Percentiles rank a stretch among this genome's conserved stretches.
Conservation (phyloP, 2,888 invertebrate genomes). For the Leptopilina drosophilae region DNA sequence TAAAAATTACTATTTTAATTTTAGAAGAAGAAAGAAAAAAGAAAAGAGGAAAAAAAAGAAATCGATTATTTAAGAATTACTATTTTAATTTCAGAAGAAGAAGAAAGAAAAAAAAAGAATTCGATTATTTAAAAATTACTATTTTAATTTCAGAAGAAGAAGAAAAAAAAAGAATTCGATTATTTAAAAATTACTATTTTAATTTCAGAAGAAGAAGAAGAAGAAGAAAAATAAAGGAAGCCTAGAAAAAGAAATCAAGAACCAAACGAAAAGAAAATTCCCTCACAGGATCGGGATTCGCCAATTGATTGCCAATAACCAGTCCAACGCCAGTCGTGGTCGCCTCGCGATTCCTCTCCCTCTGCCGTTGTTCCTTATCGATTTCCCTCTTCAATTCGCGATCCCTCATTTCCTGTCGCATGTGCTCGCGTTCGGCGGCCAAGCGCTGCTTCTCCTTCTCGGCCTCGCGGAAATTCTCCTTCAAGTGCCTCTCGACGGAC, state of each 20-base stretch:
- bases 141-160: too few species aligned
- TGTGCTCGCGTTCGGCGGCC: slow-evolving; percentile 72
- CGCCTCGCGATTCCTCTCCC: slow-evolving; percentile 67
- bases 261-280: not conserved
- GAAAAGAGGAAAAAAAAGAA: too few species aligned
- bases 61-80: too few species aligned
- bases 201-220: too few species aligned
- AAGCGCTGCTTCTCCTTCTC: slow-evolving; percentile 73
- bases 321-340: slow-evolving; percentile 77
- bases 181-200: too few species aligned
- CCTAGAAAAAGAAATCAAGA: slow-evolving; percentile 12
- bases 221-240: slow-evolving; percentile 1
- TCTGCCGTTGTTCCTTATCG: slow-evolving; percentile 71
- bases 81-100: too few species aligned
- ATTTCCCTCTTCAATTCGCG: slow-evolving; percentile 74
- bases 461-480: slow-evolving; percentile 65
- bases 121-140: too few species aligned
- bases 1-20: too few species aligned
- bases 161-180: too few species aligned
- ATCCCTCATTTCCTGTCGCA: slow-evolving; percentile 70
- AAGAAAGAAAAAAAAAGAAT: too few species aligned
- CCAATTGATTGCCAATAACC: slow-evolving; percentile 83
- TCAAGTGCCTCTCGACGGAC: slow-evolving; percentile 64
- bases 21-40: too few species aligned
- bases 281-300: slow-evolving; percentile 84